Base-by-base conservation (phyloP, 2,797 vertebrate genomes). In the Botia almorhae region DNA sequence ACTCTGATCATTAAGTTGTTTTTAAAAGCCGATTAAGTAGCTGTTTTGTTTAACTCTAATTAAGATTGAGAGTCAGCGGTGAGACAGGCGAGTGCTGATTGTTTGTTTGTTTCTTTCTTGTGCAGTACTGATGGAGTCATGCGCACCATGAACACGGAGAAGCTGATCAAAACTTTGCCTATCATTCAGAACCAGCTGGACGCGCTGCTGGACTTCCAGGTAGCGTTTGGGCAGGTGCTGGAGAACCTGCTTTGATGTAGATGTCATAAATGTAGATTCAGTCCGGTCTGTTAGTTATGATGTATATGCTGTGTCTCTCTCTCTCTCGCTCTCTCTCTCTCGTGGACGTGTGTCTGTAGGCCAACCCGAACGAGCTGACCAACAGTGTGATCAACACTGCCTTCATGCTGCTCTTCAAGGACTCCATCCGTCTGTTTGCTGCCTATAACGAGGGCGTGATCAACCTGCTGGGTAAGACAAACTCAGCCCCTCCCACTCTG, bases 331-430 rank as follows among this genome's bases (percentile, higher is more conserved):
- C n/a, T n/a, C 23, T 64, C 79, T 67, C 69, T 29, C n/a, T n/a
- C n/a, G n/a, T n/a, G n/a, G n/a, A n/a, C n/a, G n/a, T n/a, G n/a
- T n/a, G n/a, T n/a, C n/a, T n/a, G 50, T 88, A 98, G 97, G 96
- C 96, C 90, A 96, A 95, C 85, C 94, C 96, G 81, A 97, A 98
- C 29, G 96, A 98, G 91, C 91, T 98, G 85, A 97, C 95, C 81
- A 98, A 98, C 82, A 94, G 95, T 23, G 96, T 98, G 91, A 96
- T 98, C 91, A 96, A 95, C 87, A 94, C 96, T 50, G 97, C 96
- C 89, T 99, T 98, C 93, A 96, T 96, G 95, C 94, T 98, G 83
- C 96, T 99, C 85, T 98, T 98, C 91, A 98, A 97, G 93, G 97
- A 98, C 93, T 96, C 96, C 88, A 96, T 98, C 87, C 92, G 95